Conservation (phyloP, 2,113 vertebrate genomes). For the Heliornis fulica region DNA sequence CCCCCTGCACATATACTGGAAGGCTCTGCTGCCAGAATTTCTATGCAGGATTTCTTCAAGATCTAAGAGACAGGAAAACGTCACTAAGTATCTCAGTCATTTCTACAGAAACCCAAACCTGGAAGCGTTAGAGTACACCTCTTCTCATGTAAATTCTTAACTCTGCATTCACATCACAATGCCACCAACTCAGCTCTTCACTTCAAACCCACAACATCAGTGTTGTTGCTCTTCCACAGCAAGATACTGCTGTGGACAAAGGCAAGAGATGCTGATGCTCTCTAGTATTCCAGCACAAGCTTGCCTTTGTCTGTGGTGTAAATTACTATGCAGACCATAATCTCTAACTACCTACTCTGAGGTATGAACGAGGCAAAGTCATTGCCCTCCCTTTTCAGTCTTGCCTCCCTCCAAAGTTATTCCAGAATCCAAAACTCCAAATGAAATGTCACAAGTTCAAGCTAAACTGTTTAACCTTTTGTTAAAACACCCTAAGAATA, state of each 20-base stretch:
- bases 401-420: background rate
- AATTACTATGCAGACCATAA: background rate
- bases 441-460: fast-evolving
- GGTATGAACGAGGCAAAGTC: fast-evolving
- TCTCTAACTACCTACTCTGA: fast-evolving
- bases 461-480: background rate
- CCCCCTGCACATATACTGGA: constrained; percentile 98
- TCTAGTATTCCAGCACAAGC: background rate
- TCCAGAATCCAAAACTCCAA: background rate
- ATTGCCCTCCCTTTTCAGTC: background rate
- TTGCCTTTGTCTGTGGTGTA: background rate
- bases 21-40: constrained; percentile 95
- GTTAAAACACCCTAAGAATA: background rate
- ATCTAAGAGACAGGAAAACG: constrained; percentile 76
- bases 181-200: fast-evolving
- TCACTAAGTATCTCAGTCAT: background rate
- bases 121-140: fast-evolving
- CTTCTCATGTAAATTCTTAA: fast-evolving
- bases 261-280: fast-evolving
- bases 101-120: background rate
- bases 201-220: fast-evolving
- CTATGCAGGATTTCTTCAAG: constrained; percentile 95
- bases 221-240: background rate
- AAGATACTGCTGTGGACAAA: background rate
- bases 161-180: fast-evolving